A percentile compares a stretch with the other conserved stretches of the same genome.
Conservation (phyloP, 92 coral and sea anemone genomes). For the Epizoanthus scotinus region DNA sequence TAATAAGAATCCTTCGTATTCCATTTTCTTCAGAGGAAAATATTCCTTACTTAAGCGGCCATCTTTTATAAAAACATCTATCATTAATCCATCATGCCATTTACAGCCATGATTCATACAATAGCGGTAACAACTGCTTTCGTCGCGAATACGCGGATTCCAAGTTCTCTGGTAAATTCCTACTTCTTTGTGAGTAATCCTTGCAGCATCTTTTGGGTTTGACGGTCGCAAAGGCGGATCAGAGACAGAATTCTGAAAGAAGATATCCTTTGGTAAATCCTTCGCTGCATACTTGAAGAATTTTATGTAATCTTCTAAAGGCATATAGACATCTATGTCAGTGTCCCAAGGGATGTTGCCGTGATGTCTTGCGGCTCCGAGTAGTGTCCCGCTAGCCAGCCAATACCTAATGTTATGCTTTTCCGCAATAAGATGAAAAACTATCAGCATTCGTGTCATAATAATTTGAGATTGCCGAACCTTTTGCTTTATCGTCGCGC, state of each 20-base stretch:
- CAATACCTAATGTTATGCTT: slow-evolving; percentile 65
- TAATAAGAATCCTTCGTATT: slow-evolving; percentile 73
- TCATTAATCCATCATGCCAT: slow-evolving; percentile 83
- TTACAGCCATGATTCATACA: slow-evolving; percentile 54
- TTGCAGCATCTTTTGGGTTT: slow-evolving; percentile 4
- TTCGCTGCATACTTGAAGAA: slow-evolving; percentile 64
- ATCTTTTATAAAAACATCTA: slow-evolving; percentile 62
- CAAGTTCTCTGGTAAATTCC: slow-evolving; percentile 61
- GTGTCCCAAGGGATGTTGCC: slow-evolving; percentile 81
- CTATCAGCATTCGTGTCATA: slow-evolving; percentile 56
- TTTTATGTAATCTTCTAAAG: slow-evolving; percentile 63
- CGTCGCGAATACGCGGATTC: slow-evolving; percentile 75
- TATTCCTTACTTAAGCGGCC: slow-evolving; percentile 12
- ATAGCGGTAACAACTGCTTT: slow-evolving; percentile 72
- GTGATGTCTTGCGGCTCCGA: slow-evolving; percentile 75
- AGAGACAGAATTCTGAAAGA: slow-evolving; percentile 71
- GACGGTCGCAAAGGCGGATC: slow-evolving; percentile 62
- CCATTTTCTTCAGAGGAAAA: slow-evolving; percentile 64
- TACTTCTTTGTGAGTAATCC: slow-evolving; percentile 45
- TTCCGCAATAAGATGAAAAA: slow-evolving; percentile 60
- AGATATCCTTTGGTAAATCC: slow-evolving; percentile 66
- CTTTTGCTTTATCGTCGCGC: slow-evolving; percentile 3
- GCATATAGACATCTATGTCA: slow-evolving; percentile 64
- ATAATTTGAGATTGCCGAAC: slow-evolving; percentile 65
- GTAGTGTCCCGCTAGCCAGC: slow-evolving; percentile 66